Percentiles rank a stretch among this genome's conserved stretches.
phyloP scores from a whole-genome alignment of 2,888 invertebrate genomes.

The Cephus pygmeus region DNA sequence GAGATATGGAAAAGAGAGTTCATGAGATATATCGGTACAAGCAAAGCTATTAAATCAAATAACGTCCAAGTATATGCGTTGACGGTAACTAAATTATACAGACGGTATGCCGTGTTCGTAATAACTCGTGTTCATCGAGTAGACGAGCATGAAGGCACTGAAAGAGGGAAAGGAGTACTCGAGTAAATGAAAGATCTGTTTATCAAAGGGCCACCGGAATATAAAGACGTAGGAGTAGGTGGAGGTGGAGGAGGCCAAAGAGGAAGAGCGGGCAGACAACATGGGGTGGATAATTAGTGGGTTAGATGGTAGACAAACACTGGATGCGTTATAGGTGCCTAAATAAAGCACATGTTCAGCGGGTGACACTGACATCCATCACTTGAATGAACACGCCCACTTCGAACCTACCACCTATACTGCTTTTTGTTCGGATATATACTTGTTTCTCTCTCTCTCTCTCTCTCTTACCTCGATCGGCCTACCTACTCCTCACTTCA shows the following conservation, averaged over 20 bases:
- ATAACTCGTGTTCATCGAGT: not conserved
- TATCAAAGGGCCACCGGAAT: not conserved
- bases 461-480: not conserved
- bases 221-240: not conserved
- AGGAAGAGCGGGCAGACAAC: slow-evolving; percentile 9
- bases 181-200: not conserved
- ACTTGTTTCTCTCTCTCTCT: slow-evolving; percentile 2
- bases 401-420: slow-evolving; percentile 17
- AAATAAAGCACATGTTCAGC: slow-evolving; percentile 59
- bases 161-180: not conserved
- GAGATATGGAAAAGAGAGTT: not conserved
- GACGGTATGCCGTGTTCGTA: not conserved
- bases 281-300: slow-evolving; percentile 56
- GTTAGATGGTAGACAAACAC: slow-evolving; percentile 58
- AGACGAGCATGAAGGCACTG: not conserved
- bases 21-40: not conserved
- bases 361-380: slow-evolving; percentile 63
- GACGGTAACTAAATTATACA: not conserved
- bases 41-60: not conserved
- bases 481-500: not conserved
- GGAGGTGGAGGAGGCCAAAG: not conserved
- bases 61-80: not conserved
- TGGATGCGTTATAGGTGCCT: slow-evolving; percentile 43
- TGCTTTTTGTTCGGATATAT: not conserved
- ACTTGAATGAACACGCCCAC: slow-evolving; percentile 47